Percentiles rank a stretch among this genome's conserved stretches.
Evolutionary conservation across 2,888 invertebrate genomes (phyloP).

Genomic region (Octodonta nipae): DNA sequence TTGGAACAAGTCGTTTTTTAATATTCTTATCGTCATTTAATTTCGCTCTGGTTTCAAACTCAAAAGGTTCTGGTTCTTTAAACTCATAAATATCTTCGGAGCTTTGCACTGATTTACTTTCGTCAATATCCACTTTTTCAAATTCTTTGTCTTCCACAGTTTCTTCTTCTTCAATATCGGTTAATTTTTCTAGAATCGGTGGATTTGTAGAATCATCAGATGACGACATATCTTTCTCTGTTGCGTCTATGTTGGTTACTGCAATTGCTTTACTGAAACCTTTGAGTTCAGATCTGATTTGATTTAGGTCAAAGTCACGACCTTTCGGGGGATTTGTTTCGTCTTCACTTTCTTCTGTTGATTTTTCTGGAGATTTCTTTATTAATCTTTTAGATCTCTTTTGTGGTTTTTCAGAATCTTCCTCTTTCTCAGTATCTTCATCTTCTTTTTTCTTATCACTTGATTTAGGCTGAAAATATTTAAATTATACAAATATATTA

Average conservation of each 20-base stretch:
- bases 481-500: neutral
- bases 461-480: conserved; percentile 18
- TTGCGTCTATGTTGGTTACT: conserved; percentile 16
- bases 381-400: conserved; percentile 29
- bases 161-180: conserved; percentile 12
- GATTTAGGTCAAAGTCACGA: conserved; percentile 70
- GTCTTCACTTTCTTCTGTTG: conserved; percentile 38
- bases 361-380: conserved; percentile 34
- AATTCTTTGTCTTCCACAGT: conserved; percentile 16
- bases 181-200: conserved; percentile 19
- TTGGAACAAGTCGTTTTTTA: conserved; percentile 29
- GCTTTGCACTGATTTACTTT: conserved; percentile 21
- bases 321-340: conserved; percentile 41
- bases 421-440: conserved; percentile 37
- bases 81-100: conserved; percentile 69
- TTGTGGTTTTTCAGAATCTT: conserved; percentile 19
- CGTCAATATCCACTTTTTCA: conserved; percentile 21
- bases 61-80: conserved; percentile 79
- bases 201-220: conserved; percentile 26
- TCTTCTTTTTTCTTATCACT: conserved; percentile 35
- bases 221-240: conserved; percentile 27
- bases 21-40: conserved; percentile 29
- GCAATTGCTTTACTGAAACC: conserved; percentile 56
- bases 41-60: conserved; percentile 54
- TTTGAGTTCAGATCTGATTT: conserved; percentile 72